Conservation (phyloP, 2,113 vertebrate genomes). For the Isurus oxyrinchus region DNA sequence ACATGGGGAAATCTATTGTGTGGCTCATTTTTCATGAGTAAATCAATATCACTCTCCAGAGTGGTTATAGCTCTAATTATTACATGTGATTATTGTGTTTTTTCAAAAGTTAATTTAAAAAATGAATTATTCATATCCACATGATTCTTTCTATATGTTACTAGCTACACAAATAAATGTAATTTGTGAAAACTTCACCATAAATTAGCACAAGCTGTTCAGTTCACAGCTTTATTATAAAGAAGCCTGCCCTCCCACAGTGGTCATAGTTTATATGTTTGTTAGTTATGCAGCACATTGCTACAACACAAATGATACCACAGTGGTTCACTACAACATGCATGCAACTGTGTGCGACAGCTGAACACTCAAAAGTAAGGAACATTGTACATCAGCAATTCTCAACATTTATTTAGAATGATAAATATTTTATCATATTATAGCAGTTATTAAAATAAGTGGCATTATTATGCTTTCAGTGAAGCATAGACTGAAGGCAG, state of each 20-base stretch:
- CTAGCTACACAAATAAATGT: not conserved
- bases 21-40: constrained; percentile 13
- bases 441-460: not conserved
- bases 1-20: not conserved
- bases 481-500: not conserved
- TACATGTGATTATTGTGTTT: not conserved
- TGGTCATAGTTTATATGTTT: not conserved
- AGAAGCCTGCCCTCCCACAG: not conserved
- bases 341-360: not conserved
- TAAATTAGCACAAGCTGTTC: not conserved
- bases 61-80: not conserved
- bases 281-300: not conserved
- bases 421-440: not conserved
- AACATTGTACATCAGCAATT: not conserved
- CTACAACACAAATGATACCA: not conserved
- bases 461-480: not conserved
- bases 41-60: not conserved
- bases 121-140: not conserved
- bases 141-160: not conserved
- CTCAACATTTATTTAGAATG: not conserved
- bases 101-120: not conserved
- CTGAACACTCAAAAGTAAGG: not conserved
- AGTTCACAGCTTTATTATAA: not conserved
- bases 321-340: not conserved
- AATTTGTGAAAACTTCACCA: not conserved